Conservation (phyloP, 2,113 vertebrate species). For the Psittacara wagleri region DNA sequence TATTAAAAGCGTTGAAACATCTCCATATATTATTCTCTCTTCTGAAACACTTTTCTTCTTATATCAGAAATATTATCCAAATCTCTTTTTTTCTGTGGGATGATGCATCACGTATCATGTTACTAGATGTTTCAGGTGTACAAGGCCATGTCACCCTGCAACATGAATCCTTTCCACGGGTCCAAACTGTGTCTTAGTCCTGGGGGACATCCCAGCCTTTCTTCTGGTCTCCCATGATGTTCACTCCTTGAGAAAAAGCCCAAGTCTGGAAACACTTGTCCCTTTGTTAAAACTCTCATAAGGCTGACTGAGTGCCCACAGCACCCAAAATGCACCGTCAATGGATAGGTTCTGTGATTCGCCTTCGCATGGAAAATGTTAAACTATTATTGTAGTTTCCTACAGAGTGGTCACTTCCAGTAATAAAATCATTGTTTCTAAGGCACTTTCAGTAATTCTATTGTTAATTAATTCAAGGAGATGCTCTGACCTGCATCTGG, state of each 20-base stretch:
- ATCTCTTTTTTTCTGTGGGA: not conserved
- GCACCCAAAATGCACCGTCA: not conserved
- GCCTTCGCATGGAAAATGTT: not conserved
- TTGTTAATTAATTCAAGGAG: not conserved
- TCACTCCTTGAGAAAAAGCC: not conserved
- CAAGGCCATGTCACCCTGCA: fast-evolving
- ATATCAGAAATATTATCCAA: not conserved
- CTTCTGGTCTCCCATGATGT: not conserved
- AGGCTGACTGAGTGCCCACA: not conserved
- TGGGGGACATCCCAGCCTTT: not conserved
- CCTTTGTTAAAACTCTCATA: not conserved
- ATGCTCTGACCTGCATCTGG: not conserved
- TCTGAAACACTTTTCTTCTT: not conserved
- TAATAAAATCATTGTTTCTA: not conserved
- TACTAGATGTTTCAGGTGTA: not conserved
- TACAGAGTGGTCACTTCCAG: not conserved
- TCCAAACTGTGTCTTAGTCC: not conserved
- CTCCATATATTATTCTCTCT: not conserved
- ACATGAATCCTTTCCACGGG: not conserved
- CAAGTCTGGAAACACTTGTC: not conserved
- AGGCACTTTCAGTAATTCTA: not conserved
- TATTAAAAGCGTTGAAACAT: not conserved
- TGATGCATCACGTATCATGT: not conserved
- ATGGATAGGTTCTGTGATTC: not conserved
- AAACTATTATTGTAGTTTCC: not conserved